Evolutionary conservation across 2,888 invertebrate species (phyloP), one percentile per base, ranked within the genome.

Genomic region (Hemistola chrysoprasaria): DNA sequence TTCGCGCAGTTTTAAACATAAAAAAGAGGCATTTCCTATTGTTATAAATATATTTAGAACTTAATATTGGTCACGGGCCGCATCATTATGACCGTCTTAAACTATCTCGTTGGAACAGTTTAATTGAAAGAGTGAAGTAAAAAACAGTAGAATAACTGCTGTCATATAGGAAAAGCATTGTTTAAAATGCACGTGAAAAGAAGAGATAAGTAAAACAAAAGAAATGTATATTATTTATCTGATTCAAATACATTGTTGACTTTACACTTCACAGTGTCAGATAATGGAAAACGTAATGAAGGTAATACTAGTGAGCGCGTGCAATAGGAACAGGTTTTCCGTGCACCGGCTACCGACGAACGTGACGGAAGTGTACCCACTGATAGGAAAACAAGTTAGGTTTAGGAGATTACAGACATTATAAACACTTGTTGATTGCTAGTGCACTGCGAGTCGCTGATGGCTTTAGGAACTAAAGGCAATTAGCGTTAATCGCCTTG

Each of bases 351-450:
- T 16, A 16, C 16, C 16, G 16, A 3, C 16, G 16, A 4, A 56
- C 57, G 55, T 56, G 55, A 73, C 80, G 83, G 82, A 84, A 79
- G 76, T 63, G 49, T 47, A 46, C 55, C 55, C 65, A 57, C 70
- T 77, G 73, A 71, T 71, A 69, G 62, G 56, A 57, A 56, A 71
- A 75, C 67, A 72, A 73, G 62, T 60, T 60, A 59, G 62, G 67
- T 68, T 73, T 54, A 54, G 59, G 58, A 71, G 75, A 82, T 81
- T 77, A 74, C 68, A 50, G 56, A 60, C 66, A 78, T 78, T 76
- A 78, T 38, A 63, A 71, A 64, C 64, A 74, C 72, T 71, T 69
- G 77, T 75, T 78, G 74, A 74, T 76, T 66, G 68, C 56, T n/a
- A n/a, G n/a, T n/a, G n/a, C n/a, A n/a, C n/a, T n/a, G n/a, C n/a